A percentile compares a stretch with the other conserved stretches of the same genome.
Evolutionary conservation across 2,888 invertebrate genomes (phyloP).

Genomic region (Cyaniris semiargus): DNA sequence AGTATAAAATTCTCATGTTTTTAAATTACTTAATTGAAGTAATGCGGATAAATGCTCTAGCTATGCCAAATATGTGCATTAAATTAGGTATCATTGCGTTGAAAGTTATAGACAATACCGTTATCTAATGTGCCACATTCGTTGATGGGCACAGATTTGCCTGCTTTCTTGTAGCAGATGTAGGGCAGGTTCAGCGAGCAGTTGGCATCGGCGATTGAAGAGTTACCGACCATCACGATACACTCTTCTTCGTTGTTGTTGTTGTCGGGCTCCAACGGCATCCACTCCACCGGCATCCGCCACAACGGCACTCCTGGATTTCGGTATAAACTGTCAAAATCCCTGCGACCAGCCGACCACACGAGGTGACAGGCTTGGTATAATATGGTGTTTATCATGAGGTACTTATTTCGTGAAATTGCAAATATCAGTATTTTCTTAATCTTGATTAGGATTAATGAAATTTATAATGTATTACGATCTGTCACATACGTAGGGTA

Average conservation of each 20-base stretch:
- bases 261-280: constrained; percentile 11
- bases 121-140: constrained; percentile 19
- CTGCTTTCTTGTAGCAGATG: constrained; percentile 24
- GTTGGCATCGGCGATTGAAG: not conserved
- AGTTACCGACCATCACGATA: not conserved
- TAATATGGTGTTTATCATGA: too few relatives aligned
- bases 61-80: not conserved
- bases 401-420: too few relatives aligned
- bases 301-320: constrained; percentile 14
- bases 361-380: too few relatives aligned
- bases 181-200: constrained; percentile 12
- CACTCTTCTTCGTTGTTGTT: not conserved
- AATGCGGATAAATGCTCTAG: too few relatives aligned
- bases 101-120: not conserved
- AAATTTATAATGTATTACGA: too few relatives aligned
- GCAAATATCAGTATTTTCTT: too few relatives aligned
- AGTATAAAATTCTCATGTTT: too few relatives aligned
- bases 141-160: not conserved
- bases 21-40: too few relatives aligned
- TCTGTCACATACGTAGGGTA: too few relatives aligned
- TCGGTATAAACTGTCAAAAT: not conserved
- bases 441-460: too few relatives aligned
- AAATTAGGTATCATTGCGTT: not conserved
- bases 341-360: not conserved
- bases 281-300: constrained; percentile 28